Percentiles rank a stretch among this genome's conserved stretches.
Conservation (phyloP, 2,113 vertebrate genomes). For the Xyliphius kryptos region DNA sequence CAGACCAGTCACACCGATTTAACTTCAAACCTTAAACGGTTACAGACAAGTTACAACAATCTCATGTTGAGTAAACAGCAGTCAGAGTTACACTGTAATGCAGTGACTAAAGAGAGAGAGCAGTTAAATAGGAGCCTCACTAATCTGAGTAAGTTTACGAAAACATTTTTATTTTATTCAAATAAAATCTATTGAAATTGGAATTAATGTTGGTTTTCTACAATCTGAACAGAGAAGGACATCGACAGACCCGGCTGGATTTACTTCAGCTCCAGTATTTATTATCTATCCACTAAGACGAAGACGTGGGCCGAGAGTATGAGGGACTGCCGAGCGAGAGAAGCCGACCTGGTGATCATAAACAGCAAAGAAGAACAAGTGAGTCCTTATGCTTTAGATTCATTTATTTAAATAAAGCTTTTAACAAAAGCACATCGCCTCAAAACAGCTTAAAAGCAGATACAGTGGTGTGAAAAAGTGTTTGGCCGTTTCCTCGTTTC, state of each 20-base stretch:
- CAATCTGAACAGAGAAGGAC: neutral
- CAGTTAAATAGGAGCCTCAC: neutral
- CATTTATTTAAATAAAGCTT: no score
- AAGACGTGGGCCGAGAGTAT: constrained; percentile 1
- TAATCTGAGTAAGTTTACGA: neutral
- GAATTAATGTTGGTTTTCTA: neutral
- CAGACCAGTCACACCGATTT: no score
- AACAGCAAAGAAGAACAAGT: constrained; percentile 10
- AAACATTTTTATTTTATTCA: neutral
- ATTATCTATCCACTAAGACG: constrained; percentile 5
- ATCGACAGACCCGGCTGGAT: neutral
- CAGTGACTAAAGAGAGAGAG: no score
- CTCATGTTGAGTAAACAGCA: neutral
- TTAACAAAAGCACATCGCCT: no score
- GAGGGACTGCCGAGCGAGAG: neutral
- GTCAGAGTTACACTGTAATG: no score
- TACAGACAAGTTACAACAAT: neutral
- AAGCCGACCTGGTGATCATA: constrained; percentile 13
- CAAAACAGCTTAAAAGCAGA: no score
- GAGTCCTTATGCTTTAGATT: neutral
- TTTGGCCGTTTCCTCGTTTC: no score
- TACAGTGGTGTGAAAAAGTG: no score
- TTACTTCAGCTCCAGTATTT: constrained; percentile 5
- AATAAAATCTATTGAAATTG: neutral
- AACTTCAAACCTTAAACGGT: neutral